Evolutionary conservation across 2,888 invertebrate species (phyloP).

Genomic region (Dasysyrphus tricinctus): DNA sequence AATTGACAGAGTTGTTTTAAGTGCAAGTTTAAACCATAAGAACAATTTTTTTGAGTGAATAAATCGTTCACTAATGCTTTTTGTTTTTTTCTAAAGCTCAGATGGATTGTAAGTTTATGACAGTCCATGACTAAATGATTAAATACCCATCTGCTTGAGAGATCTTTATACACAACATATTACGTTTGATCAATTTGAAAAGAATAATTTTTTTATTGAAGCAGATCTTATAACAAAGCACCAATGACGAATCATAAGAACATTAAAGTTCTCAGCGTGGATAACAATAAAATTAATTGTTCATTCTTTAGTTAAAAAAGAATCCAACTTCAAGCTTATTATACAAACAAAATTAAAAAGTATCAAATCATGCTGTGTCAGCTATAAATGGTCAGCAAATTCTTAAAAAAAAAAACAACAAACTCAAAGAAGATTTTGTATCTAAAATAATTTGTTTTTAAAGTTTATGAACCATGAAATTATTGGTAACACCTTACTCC

Average conservation of each 20-base stretch:
- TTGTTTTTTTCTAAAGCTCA: background rate
- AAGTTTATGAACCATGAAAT: conserved; percentile 36
- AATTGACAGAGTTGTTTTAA: background rate
- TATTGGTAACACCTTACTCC: conserved; percentile 10
- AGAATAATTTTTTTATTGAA: conserved; percentile 6
- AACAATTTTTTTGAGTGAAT: background rate
- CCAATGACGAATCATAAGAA: conserved; percentile 19
- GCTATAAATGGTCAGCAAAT: background rate
- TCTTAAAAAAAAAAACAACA: background rate
- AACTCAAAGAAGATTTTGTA: background rate
- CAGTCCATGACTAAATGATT: background rate
- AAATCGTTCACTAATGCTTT: background rate
- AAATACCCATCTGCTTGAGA: background rate
- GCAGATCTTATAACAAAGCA: conserved; percentile 5
- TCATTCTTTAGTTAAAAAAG: conserved; percentile 1
- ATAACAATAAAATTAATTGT: conserved; percentile 23
- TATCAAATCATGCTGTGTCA: conserved; percentile 25
- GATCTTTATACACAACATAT: background rate
- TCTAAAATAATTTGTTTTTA: background rate
- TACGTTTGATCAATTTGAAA: conserved; percentile 12
- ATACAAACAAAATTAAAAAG: background rate
- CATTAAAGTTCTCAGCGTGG: conserved; percentile 11
- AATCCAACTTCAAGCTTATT: background rate
- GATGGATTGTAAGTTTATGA: background rate
- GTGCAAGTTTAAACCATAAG: background rate